Evolutionary conservation across 2,113 vertebrate genomes (phyloP).

Genomic region (Macquaria australasica): DNA sequence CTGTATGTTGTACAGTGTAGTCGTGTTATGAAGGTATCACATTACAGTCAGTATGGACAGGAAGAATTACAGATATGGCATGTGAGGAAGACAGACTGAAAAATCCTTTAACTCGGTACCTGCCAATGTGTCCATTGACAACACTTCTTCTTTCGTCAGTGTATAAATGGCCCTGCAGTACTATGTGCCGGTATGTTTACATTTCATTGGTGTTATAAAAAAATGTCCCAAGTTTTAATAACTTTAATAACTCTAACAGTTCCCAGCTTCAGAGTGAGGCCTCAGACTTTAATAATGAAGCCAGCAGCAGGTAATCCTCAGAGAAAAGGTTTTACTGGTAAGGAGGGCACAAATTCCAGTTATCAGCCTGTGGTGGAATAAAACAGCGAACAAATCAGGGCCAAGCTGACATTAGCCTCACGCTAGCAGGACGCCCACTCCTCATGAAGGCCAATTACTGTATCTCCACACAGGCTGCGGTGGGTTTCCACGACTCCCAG

Average conservation of each 20-base stretch:
- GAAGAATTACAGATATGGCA: too few species aligned
- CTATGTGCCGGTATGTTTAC: neutral
- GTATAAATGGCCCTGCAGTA: too few species aligned
- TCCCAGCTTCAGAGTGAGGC: constrained; percentile 45
- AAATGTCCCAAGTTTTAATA: constrained; percentile 39
- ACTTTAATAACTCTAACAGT: constrained; percentile 33
- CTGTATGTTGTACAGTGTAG: too few species aligned
- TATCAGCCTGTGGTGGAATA: constrained; percentile 47
- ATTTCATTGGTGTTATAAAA: constrained; percentile 14
- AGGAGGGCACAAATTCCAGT: constrained; percentile 41
- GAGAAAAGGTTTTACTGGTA: constrained; percentile 45
- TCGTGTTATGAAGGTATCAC: too few species aligned
- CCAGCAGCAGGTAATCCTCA: constrained; percentile 56
- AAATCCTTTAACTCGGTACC: too few species aligned
- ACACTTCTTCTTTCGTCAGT: too few species aligned
- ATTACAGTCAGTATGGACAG: too few species aligned
- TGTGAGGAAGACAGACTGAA: too few species aligned
- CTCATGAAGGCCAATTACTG: constrained; percentile 77
- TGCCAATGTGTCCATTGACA: too few species aligned
- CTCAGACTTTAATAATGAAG: constrained; percentile 51
- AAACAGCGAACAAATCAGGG: constrained; percentile 69
- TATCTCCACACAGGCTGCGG: constrained; percentile 22
- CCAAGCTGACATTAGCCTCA: constrained; percentile 71
- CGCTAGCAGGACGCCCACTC: constrained; percentile 53
- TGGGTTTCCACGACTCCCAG: constrained; percentile 46